Evolutionary conservation across 35 echinoderm and acorn worm species (phyloP).

Genomic region (Amphiura filiformis): DNA sequence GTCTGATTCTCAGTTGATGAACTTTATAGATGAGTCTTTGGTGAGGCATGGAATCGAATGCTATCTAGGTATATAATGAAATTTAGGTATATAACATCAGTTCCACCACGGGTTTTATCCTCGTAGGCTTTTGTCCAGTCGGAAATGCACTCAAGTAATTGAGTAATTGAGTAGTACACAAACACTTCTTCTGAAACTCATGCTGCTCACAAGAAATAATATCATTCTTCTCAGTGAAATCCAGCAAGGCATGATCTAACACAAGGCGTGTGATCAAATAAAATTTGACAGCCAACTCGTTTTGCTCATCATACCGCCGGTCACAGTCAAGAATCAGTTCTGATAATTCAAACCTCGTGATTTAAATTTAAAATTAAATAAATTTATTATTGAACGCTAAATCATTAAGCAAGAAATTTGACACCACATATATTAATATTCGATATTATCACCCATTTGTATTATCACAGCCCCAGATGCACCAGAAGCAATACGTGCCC

Average conservation of each 20-base stretch:
- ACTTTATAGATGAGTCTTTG: slow-evolving; percentile 20
- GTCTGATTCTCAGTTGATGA: slow-evolving; percentile 1
- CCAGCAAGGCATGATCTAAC: background rate
- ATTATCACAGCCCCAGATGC: too few species aligned
- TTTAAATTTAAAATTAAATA: too few species aligned
- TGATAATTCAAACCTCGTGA: too few species aligned
- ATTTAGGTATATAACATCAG: slow-evolving; percentile 48
- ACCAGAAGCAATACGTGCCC: slow-evolving; percentile 58
- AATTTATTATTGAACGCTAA: too few species aligned
- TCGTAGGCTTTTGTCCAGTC: slow-evolving; percentile 53
- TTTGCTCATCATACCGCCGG: background rate
- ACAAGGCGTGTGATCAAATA: too few species aligned
- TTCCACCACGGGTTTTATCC: background rate
- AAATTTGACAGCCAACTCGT: background rate
- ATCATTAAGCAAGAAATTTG: too few species aligned
- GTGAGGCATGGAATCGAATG: slow-evolving; percentile 12
- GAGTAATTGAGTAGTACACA: slow-evolving; percentile 17
- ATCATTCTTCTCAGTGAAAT: background rate
- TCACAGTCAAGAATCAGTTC: too few species aligned
- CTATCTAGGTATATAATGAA: slow-evolving; percentile 36
- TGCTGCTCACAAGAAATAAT: slow-evolving; percentile 30
- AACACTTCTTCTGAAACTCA: background rate
- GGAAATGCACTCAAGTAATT: slow-evolving; percentile 24
- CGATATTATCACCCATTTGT: too few species aligned
- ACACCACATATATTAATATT: too few species aligned